Conservation (phyloP, 2,113 vertebrate genomes). For the Cebidichthys violaceus region DNA sequence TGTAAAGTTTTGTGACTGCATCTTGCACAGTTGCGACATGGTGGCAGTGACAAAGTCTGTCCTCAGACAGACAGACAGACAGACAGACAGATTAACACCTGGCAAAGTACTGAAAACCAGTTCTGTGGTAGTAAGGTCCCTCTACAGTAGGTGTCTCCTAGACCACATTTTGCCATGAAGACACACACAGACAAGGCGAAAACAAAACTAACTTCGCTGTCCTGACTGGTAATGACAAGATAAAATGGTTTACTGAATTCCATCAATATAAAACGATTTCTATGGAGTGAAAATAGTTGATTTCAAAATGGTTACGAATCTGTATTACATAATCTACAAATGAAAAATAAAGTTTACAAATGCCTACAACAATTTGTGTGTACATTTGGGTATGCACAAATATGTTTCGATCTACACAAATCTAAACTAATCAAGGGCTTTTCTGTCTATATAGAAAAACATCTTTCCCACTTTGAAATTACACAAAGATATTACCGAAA, state of each 20-base stretch:
- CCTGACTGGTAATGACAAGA: background rate
- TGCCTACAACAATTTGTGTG: too few relatives aligned
- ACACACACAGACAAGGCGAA: background rate
- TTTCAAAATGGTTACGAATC: too few relatives aligned
- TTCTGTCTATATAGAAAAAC: too few relatives aligned
- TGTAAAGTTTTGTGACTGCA: background rate
- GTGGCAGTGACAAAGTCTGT: background rate
- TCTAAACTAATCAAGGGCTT: too few relatives aligned
- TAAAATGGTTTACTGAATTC: background rate
- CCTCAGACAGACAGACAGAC: background rate
- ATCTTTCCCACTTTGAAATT: too few relatives aligned
- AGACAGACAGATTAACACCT: background rate
- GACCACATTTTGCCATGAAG: background rate
- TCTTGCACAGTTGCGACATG: background rate
- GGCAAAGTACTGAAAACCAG: background rate
- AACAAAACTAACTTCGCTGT: background rate
- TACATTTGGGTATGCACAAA: too few relatives aligned
- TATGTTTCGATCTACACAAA: too few relatives aligned
- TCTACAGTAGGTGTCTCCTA: background rate
- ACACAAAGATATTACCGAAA: too few relatives aligned
- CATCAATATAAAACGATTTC: background rate
- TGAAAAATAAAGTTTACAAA: too few relatives aligned
- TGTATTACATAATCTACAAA: too few relatives aligned
- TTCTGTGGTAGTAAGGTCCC: too few relatives aligned
- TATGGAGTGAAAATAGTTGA: too few relatives aligned